Percentiles rank a stretch among this genome's conserved stretches.
Evolutionary conservation across 2,113 vertebrate genomes (phyloP).

Genomic region (Rhodinocichla rosea): DNA sequence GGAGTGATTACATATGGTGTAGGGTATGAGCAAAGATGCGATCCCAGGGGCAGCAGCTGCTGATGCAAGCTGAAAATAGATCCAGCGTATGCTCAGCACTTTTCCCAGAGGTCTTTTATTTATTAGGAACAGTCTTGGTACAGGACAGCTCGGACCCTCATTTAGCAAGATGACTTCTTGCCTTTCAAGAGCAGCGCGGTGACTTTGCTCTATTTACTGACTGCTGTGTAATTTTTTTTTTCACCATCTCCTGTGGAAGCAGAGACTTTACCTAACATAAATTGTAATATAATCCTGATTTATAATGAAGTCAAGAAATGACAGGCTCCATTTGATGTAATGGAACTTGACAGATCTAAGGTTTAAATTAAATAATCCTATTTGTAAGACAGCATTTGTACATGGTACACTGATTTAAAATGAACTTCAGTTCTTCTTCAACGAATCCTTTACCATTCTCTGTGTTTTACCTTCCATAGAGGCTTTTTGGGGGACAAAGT

Average conservation of each 20-base stretch:
- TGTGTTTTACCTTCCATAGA: constrained; percentile 27
- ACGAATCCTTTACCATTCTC: constrained; percentile 3
- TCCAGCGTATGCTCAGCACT: constrained; percentile 89
- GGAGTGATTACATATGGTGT: constrained; percentile 92
- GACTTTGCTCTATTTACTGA: constrained; percentile 80
- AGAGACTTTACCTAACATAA: constrained; percentile 71
- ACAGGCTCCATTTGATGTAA: constrained; percentile 75
- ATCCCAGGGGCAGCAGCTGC: constrained; percentile 92
- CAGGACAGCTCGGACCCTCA: constrained; percentile 77
- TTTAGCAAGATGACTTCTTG: constrained; percentile 82
- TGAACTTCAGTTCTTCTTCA: constrained; percentile 69
- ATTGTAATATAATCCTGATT: constrained; percentile 74
- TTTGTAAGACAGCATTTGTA: constrained; percentile 75
- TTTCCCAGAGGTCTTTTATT: constrained; percentile 90
- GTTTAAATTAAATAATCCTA: constrained; percentile 82
- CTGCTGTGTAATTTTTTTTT: constrained; percentile 78
- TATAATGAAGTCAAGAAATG: constrained; percentile 76
- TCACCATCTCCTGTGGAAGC: constrained; percentile 49
- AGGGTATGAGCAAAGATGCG: constrained; percentile 85
- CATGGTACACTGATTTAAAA: constrained; percentile 74
- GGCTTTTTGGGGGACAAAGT: neutral
- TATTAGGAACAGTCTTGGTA: constrained; percentile 81
- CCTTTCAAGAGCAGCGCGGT: constrained; percentile 70
- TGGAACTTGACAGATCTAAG: constrained; percentile 75
- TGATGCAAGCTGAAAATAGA: constrained; percentile 98